Evolutionary conservation across 2,888 invertebrate genomes (phyloP), one percentile per base, ranked within the genome.

Genomic region (Gandaritis pyraliata): DNA sequence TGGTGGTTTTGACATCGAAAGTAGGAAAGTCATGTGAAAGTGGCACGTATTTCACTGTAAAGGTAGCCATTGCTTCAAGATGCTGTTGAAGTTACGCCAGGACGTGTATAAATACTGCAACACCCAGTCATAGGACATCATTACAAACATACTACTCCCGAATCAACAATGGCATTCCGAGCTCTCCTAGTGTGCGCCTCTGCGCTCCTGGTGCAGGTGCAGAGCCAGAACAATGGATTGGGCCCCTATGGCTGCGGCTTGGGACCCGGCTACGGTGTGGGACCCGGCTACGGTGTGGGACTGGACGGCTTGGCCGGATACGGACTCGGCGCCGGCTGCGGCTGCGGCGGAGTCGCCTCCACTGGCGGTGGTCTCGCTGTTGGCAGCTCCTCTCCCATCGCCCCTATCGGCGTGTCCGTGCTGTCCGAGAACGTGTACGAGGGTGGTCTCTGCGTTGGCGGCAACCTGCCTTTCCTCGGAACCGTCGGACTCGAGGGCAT

Each of bases 391-490:
- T 72, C 75, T 47, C 60, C 71, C 18, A 68, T 70, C 15, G 45
- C 72, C 30, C 60, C 72, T 11, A 65, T 71, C 7, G 80, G 80
- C 29, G 63, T 83, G 6, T 71, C 73, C 11, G 67, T 81, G 30
- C 48, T 74, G 10, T 78, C 81, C 15, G 80, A 80, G 45, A 82
- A 82, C 58, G 66, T 69, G 0, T 75, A 78, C 43, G 80, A 78
- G 59, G 82, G 82, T 6, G 57, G 72, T 8, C 58, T 82, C 1
- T 52, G 61, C 1, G 76, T 79, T 0, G 64, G 64, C 46, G 86
- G 86, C 46, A 74, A 78, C 43, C 64, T 86, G 30, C 85, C 82
- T 1, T 82, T 83, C 71, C 59, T 82, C 2, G 80, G 81, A 3
- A 71, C 78, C 8, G 78, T 79, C 0, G 76, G 62, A 8, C 39